Percentiles rank a stretch among this genome's conserved stretches.
Evolutionary conservation across 2,113 vertebrate species (phyloP).

Genomic region (Cairina moschata): DNA sequence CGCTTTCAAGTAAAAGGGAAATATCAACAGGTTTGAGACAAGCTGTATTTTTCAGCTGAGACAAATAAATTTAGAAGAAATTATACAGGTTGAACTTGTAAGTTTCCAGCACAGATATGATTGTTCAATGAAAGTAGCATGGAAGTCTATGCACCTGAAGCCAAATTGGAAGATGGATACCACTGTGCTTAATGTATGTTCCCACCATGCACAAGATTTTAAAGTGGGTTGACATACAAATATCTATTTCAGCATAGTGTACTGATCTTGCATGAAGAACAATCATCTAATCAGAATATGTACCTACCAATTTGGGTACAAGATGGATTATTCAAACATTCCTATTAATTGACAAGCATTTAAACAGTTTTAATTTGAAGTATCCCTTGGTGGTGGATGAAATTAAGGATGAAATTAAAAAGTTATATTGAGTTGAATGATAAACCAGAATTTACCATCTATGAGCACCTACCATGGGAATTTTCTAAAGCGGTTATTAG

Average conservation of each 20-base stretch:
- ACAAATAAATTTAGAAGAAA: not conserved
- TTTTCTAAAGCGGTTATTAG: slow-evolving; percentile 62
- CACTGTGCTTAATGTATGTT: not conserved
- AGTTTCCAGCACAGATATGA: not conserved
- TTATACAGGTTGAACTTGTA: not conserved
- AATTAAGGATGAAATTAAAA: slow-evolving; percentile 74
- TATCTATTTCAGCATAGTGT: not conserved
- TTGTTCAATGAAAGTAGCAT: not conserved
- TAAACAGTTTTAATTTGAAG: slow-evolving; percentile 69
- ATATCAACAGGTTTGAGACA: not conserved
- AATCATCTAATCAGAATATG: not conserved
- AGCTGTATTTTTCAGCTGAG: not conserved
- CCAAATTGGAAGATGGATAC: not conserved
- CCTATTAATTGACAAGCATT: slow-evolving; percentile 45
- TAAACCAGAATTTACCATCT: slow-evolving; percentile 55
- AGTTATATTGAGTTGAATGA: slow-evolving; percentile 65
- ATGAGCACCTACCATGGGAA: slow-evolving; percentile 50
- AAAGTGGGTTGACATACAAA: not conserved
- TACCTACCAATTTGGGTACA: not conserved
- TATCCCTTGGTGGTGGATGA: slow-evolving; percentile 35
- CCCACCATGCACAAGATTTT: not conserved
- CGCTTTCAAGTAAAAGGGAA: not conserved
- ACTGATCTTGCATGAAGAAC: not conserved
- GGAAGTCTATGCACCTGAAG: not conserved
- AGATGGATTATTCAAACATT: slow-evolving; percentile 51